Conservation (phyloP, 2,797 vertebrate species). For the Pagetopsis macropterus region DNA sequence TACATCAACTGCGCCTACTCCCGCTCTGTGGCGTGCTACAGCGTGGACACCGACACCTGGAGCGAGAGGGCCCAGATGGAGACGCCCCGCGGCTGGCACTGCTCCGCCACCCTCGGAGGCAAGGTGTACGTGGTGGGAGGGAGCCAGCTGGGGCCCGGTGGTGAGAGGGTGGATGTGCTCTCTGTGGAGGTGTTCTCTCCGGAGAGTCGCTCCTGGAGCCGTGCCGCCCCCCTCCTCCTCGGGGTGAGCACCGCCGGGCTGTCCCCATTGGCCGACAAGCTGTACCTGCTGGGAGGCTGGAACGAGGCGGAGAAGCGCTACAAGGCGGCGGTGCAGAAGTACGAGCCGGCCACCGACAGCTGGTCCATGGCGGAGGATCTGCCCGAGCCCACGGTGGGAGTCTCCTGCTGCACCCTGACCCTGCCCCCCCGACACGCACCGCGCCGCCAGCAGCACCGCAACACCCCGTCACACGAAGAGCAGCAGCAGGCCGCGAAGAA, state of each 20-base stretch:
- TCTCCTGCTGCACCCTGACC: constrained; percentile 86
- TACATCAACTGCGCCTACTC: constrained; percentile 89
- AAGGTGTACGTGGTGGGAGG: constrained; percentile 86
- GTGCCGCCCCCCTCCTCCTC: constrained; percentile 74
- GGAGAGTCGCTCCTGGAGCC: constrained; percentile 78
- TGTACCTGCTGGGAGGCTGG: constrained; percentile 88
- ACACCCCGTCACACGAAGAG: constrained; percentile 77
- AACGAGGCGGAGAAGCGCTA: constrained; percentile 88
- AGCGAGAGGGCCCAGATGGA: constrained; percentile 79
- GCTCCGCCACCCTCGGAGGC: constrained; percentile 72
- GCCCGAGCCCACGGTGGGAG: constrained; percentile 86
- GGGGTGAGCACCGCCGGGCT: constrained; percentile 89
- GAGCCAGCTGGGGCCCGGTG: constrained; percentile 85
- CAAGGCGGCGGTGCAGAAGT: constrained; percentile 85
- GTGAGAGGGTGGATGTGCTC: constrained; percentile 86
- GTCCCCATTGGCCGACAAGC: constrained; percentile 74
- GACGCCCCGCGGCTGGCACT: constrained; percentile 89
- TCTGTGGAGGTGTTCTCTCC: constrained; percentile 84
- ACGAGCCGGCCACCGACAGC: constrained; percentile 83
- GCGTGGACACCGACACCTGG: constrained; percentile 81
- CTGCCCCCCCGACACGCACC: constrained; percentile 80
- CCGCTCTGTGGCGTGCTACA: constrained; percentile 83
- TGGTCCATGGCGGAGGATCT: constrained; percentile 84
- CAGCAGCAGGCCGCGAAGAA: constrained; percentile 58
- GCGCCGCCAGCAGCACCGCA: constrained; percentile 76